phyloP scores from a whole-genome alignment of 1,140 invertebrate genomes.

The Drosophila repleta region DNA sequence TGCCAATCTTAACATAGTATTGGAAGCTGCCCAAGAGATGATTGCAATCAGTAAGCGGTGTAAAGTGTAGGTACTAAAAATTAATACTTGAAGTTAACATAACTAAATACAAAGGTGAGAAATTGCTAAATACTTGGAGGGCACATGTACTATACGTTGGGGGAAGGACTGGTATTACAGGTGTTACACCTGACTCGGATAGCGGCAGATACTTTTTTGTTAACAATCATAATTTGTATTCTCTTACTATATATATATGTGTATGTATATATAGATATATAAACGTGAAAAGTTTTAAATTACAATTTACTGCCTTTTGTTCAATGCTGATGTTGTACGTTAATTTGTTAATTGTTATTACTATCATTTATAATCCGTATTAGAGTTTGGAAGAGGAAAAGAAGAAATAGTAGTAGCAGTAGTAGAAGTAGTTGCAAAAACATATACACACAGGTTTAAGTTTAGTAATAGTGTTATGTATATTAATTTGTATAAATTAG shows the following conservation, averaged over 20 bases:
- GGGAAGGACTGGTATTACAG: constrained; percentile 35
- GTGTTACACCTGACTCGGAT: constrained; percentile 37
- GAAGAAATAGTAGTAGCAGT: constrained; percentile 38
- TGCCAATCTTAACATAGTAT: constrained; percentile 50
- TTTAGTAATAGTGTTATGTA: constrained; percentile 36
- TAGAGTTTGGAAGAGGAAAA: constrained; percentile 55
- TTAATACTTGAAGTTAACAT: constrained; percentile 65
- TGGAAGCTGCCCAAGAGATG: constrained; percentile 60
- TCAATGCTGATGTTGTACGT: constrained; percentile 38
- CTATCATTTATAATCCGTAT: constrained; percentile 42
- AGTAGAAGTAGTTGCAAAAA: constrained; percentile 54
- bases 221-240: constrained; percentile 40
- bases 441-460: constrained; percentile 13
- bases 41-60: constrained; percentile 31
- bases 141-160: constrained; percentile 33
- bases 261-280: constrained; percentile 40
- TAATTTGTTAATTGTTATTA: constrained; percentile 35
- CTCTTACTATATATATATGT: constrained; percentile 47
- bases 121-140: constrained; percentile 59
- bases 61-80: constrained; percentile 22
- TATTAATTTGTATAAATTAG: constrained; percentile 65
- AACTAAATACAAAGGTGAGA: constrained; percentile 28
- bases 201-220: constrained; percentile 44
- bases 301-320: constrained; percentile 39
- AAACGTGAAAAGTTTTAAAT: constrained; percentile 63